These are phyloP conservation scores for Umimayanthus chanpuru DNA, from an alignment of 92 coral and sea anemone genomes.

Conservation along the genomic window DNA sequence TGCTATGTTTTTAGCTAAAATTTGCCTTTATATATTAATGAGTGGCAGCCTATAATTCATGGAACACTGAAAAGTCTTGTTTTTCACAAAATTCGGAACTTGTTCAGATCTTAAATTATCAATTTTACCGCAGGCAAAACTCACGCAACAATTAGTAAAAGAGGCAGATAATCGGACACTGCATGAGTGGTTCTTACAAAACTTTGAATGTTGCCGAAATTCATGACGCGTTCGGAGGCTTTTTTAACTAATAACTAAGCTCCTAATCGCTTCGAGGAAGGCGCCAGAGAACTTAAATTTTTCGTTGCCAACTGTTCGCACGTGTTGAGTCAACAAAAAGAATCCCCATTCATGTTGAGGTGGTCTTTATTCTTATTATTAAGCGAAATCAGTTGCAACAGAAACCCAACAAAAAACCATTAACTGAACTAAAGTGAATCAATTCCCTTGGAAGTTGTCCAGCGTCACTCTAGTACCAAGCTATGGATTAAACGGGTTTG, in stretches of 20 bases:
- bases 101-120: conserved; percentile 19
- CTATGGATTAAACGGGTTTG: not conserved
- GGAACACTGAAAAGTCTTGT: not conserved
- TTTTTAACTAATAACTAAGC: conserved; percentile 19
- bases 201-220: conserved; percentile 30
- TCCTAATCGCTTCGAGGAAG: conserved; percentile 20
- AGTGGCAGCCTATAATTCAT: conserved; percentile 9
- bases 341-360: not conserved
- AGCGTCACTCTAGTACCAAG: not conserved
- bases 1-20: not conserved
- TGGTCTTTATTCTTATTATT: not conserved
- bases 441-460: not conserved
- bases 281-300: conserved; percentile 19
- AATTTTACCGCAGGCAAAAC: conserved; percentile 40
- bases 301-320: conserved; percentile 3
- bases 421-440: not conserved
- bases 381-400: not conserved
- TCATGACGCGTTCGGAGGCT: not conserved
- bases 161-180: conserved; percentile 13
- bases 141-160: conserved; percentile 20
- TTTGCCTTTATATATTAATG: not conserved
- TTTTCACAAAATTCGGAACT: conserved; percentile 21
- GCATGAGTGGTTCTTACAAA: conserved; percentile 17
- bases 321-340: conserved; percentile 10
- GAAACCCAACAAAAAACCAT: not conserved